These are phyloP conservation scores for Heliconius ismenius DNA, from an alignment of 2,888 invertebrate genomes.

Conservation along the genomic window DNA sequence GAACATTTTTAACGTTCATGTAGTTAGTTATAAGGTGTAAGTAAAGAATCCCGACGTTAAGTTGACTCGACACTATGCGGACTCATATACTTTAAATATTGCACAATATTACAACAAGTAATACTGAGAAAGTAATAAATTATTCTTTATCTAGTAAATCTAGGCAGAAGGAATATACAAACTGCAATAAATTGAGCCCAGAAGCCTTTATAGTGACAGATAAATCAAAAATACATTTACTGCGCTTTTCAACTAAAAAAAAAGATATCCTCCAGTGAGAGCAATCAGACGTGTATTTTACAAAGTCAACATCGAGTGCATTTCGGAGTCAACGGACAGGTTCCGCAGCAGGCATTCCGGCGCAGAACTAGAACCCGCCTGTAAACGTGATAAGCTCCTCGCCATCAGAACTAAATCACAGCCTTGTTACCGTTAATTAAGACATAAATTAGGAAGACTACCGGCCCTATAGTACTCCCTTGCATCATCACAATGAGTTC, in stretches of 20 bases:
- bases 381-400: constrained; percentile 53
- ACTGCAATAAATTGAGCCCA: constrained; percentile 26
- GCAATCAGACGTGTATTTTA: constrained; percentile 68
- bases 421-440: constrained; percentile 60
- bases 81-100: background rate
- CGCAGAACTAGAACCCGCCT: constrained; percentile 43
- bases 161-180: background rate
- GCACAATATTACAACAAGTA: background rate
- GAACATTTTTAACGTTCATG: too few species aligned
- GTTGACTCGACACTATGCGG: too few species aligned
- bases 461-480: constrained; percentile 55
- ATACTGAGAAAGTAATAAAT: background rate
- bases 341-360: constrained; percentile 73
- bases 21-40: background rate
- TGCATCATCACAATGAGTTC: constrained; percentile 61
- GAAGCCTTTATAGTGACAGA: constrained; percentile 37
- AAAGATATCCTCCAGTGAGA: constrained; percentile 43
- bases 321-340: constrained; percentile 68
- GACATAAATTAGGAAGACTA: constrained; percentile 55
- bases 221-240: constrained; percentile 30
- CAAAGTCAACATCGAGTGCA: constrained; percentile 65
- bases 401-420: constrained; percentile 51
- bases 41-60: background rate
- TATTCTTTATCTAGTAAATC: background rate
- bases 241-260: constrained; percentile 33